These are phyloP conservation scores for Lamellibrachia columna DNA, from an alignment of 2,888 invertebrate genomes.

Conservation along the genomic window DNA sequence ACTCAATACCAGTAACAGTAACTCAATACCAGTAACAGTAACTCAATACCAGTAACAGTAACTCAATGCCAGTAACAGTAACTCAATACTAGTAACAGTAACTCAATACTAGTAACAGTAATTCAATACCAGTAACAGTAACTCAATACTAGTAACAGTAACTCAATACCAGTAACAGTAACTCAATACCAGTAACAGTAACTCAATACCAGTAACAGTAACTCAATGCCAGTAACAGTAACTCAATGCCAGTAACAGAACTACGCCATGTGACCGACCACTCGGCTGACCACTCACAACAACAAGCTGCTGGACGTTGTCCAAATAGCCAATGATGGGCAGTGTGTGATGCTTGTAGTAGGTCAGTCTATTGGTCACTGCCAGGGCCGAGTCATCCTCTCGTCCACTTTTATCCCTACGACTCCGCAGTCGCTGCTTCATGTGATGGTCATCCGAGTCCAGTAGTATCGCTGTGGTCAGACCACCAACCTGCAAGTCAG, in stretches of 20 bases:
- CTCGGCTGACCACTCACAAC: slow-evolving; percentile 50
- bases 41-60: too few relatives aligned
- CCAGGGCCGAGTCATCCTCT: not conserved
- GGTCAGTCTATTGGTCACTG: slow-evolving; percentile 5
- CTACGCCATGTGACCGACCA: not conserved
- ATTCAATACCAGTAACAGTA: too few relatives aligned
- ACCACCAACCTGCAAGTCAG: slow-evolving; percentile 55
- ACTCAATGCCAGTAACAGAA: not conserved
- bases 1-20: too few relatives aligned
- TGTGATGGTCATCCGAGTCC: slow-evolving; percentile 59
- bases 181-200: too few relatives aligned
- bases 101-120: too few relatives aligned
- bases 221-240: too few relatives aligned
- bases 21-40: too few relatives aligned
- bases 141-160: too few relatives aligned
- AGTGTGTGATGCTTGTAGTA: slow-evolving; percentile 56
- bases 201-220: too few relatives aligned
- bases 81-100: too few relatives aligned
- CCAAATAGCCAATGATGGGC: slow-evolving; percentile 56
- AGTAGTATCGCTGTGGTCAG: slow-evolving; percentile 55
- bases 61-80: too few relatives aligned
- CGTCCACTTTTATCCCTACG: slow-evolving; percentile 44
- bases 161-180: too few relatives aligned
- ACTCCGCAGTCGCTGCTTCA: slow-evolving; percentile 42
- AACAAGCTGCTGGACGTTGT: slow-evolving; percentile 54